Evolutionary conservation across 2,888 invertebrate genomes (phyloP), one percentile per base, ranked within the genome.

Genomic region (Pteria penguin): DNA sequence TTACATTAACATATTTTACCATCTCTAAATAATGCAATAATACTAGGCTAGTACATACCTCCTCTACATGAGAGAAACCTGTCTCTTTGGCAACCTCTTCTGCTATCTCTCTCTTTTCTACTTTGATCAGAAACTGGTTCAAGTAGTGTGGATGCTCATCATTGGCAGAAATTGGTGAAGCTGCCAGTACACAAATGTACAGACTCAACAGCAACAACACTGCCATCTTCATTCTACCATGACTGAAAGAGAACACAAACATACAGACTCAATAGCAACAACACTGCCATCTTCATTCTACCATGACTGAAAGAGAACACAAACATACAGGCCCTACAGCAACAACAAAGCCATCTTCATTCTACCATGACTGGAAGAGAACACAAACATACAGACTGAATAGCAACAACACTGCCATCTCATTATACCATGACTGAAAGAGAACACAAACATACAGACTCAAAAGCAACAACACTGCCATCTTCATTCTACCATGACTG

Each of bases 1-100:
- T n/a, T n/a, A n/a, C n/a, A n/a, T n/a, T n/a, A n/a, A n/a, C n/a
- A n/a, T n/a, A n/a, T n/a, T n/a, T n/a, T n/a, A n/a, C n/a, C n/a
- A n/a, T n/a, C n/a, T n/a, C n/a, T n/a, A n/a, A n/a, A n/a, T n/a
- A 45, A 8, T 11, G 45, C 8, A 45, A 14, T 8, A 14, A 11
- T 45, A 14, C 45, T n/a, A n/a, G n/a, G n/a, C n/a, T n/a, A n/a
- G n/a, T n/a, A 52, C 52, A 33, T 61, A 74, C 74, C 61, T 70
- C 70, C 26, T 75, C 66, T 57, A 62, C 78, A 11, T 87, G 32
- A 2, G 57, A 45, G 66, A 88, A 89, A 22, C 90, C 90, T 78
- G 88, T 81, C 18, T 82, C 81, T 18, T 55, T 69, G 1, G 89
- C 90, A 2, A 90, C 82, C 31, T 73, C 72, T 60, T 87, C 83